phyloP scores from a whole-genome alignment of 1,140 invertebrate genomes.

The Caenorhabditis latens region DNA sequence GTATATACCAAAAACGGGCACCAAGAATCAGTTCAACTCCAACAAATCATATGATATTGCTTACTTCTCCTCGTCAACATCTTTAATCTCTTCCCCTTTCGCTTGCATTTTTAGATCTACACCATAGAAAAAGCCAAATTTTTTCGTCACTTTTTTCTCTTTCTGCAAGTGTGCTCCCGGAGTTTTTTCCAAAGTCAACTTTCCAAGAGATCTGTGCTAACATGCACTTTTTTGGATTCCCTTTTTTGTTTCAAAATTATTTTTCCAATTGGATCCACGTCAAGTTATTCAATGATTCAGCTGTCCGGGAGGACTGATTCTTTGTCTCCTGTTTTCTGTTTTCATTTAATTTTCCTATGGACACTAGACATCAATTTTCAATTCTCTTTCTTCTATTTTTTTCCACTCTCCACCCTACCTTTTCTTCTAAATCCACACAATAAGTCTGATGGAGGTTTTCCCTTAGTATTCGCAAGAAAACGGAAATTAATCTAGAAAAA shows the following conservation, averaged over 20 bases:
- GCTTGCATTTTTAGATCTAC: not conserved
- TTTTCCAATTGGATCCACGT: not conserved
- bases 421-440: not conserved
- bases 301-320: not conserved
- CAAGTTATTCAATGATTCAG: not conserved
- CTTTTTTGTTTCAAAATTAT: not conserved
- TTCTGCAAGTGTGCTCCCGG: not conserved
- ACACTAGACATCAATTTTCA: not conserved
- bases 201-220: no score
- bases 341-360: not conserved
- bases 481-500: slow-evolving; percentile 4
- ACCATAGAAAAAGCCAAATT: not conserved
- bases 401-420: no score
- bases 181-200: not conserved
- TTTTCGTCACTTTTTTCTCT: not conserved
- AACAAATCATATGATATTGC: slow-evolving; percentile 33
- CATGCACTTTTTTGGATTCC: not conserved
- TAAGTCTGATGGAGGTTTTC: no score
- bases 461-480: not conserved
- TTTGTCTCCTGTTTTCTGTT: slow-evolving; percentile 6
- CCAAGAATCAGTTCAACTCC: not conserved
- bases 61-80: slow-evolving; percentile 11
- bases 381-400: not conserved
- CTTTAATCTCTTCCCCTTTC: slow-evolving; percentile 31
- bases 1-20: not conserved